phyloP scores from a whole-genome alignment of 2,797 vertebrate species.

The Syngnathus rostellatus region DNA sequence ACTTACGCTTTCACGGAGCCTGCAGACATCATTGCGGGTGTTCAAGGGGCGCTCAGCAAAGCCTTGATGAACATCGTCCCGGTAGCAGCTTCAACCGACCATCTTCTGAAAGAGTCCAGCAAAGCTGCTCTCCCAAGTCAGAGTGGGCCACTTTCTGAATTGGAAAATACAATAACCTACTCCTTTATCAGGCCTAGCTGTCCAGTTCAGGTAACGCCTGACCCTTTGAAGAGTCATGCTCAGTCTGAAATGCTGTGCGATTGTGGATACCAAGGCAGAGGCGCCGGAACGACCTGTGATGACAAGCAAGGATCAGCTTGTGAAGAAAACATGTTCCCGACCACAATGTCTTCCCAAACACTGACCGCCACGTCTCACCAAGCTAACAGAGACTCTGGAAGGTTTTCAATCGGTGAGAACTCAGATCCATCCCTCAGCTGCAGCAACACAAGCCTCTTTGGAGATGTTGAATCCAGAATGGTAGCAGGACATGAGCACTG shows the following conservation, averaged over 20 bases:
- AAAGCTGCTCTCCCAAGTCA: not conserved
- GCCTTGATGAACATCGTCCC: conserved; percentile 13
- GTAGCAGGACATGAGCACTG: not conserved
- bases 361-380: conserved; percentile 29
- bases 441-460: not conserved
- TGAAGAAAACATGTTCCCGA: not conserved
- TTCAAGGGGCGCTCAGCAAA: conserved; percentile 22
- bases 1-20: conserved; percentile 32
- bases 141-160: conserved; percentile 3
- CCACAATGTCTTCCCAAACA: not conserved
- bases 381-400: conserved; percentile 18
- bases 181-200: conserved; percentile 7
- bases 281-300: not conserved
- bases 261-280: conserved; percentile 12
- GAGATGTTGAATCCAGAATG: conserved; percentile 4
- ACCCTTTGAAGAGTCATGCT: not conserved
- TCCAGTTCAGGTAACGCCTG: not conserved
- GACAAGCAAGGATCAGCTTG: conserved; percentile 9
- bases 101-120: not conserved
- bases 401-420: conserved; percentile 12
- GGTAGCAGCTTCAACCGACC: not conserved
- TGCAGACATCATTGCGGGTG: not conserved
- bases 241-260: conserved; percentile 12
- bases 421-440: conserved; percentile 14
- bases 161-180: conserved; percentile 33